Conservation (phyloP, 2,888 invertebrate species). For the Anoncus sp. region DNA sequence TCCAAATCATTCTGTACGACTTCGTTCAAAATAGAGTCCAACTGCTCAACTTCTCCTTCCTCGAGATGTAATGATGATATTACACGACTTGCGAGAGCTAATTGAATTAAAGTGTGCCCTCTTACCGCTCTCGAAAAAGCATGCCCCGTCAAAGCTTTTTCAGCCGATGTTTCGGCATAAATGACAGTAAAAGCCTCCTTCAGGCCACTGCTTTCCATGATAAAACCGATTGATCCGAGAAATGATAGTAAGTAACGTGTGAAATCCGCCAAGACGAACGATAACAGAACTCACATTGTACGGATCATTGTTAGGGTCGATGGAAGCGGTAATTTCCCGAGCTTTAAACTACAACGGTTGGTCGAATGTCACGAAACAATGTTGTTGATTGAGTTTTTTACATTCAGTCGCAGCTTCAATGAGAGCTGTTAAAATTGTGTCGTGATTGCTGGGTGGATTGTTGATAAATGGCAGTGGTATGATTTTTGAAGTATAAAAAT, state of each 20-base stretch:
- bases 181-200: slow-evolving; percentile 66
- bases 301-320: slow-evolving; percentile 19
- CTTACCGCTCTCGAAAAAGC: slow-evolving; percentile 71
- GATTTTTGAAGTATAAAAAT: slow-evolving; percentile 43
- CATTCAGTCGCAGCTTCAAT: slow-evolving; percentile 58
- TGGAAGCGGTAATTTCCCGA: slow-evolving; percentile 44
- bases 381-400: slow-evolving; percentile 59
- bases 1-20: no score
- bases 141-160: slow-evolving; percentile 71
- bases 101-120: slow-evolving; percentile 68
- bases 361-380: slow-evolving; percentile 69
- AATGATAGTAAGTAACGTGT: slow-evolving; percentile 70
- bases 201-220: slow-evolving; percentile 71
- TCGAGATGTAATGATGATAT: slow-evolving; percentile 17
- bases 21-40: no score
- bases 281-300: slow-evolving; percentile 55
- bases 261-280: slow-evolving; percentile 75
- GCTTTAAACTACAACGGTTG: slow-evolving; percentile 69
- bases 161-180: slow-evolving; percentile 67
- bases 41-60: no score
- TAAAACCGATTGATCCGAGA: slow-evolving; percentile 66
- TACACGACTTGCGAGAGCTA: slow-evolving; percentile 57
- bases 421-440: slow-evolving; percentile 45
- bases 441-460: slow-evolving; percentile 46
- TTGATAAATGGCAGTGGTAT: slow-evolving; percentile 51